Percentiles rank a stretch among this genome's conserved stretches.
Conservation (phyloP, 2,113 vertebrate species). For the Hypocryptadius cinnamomeus region DNA sequence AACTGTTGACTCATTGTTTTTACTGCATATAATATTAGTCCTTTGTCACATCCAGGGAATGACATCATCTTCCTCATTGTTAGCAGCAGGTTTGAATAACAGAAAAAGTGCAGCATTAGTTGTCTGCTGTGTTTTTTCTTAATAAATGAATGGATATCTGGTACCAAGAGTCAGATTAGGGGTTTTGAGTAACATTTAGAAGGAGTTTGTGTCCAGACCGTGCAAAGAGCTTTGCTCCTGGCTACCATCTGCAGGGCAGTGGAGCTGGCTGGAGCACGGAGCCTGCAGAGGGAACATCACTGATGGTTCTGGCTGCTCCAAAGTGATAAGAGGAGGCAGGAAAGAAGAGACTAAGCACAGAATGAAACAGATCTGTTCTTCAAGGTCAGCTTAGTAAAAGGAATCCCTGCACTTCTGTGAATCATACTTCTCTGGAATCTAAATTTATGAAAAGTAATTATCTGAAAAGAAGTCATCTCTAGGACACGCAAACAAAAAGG, state of each 20-base stretch:
- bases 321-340: not conserved
- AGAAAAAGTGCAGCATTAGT: constrained; percentile 37
- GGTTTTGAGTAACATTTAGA: not conserved
- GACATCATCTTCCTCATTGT: constrained; percentile 64
- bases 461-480: not conserved
- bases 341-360: not conserved
- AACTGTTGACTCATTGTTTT: constrained; percentile 71
- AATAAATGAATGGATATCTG: constrained; percentile 41
- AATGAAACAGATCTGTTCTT: not conserved
- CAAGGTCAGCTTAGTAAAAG: not conserved
- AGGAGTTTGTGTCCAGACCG: not conserved
- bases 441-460: not conserved
- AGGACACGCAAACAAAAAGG: not conserved
- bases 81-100: constrained; percentile 58
- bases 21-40: constrained; percentile 64
- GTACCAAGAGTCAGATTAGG: not conserved
- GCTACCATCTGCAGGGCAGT: not conserved
- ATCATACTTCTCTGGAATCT: not conserved
- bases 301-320: not conserved
- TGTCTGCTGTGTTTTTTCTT: constrained; percentile 27
- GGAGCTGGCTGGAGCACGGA: not conserved
- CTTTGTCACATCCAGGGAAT: constrained; percentile 66
- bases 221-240: not conserved
- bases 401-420: not conserved
- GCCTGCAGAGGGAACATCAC: not conserved